Percentiles rank a stretch among this genome's conserved stretches.
These are phyloP conservation scores for Limnodromus scolopaceus DNA, from an alignment of 2,797 vertebrate genomes.

Conservation along the genomic window DNA sequence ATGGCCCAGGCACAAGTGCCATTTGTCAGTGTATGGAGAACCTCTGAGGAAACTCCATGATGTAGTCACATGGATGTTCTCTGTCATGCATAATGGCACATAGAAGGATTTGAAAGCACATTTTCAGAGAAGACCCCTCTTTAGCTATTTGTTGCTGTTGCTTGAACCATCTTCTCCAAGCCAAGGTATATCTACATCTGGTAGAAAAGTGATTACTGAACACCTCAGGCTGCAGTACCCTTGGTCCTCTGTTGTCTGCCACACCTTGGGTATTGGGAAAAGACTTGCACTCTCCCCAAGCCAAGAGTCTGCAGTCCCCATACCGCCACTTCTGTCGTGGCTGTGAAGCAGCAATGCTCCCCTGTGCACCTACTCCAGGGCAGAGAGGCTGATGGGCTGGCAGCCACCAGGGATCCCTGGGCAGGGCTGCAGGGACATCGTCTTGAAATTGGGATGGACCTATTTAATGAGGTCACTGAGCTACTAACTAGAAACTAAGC, in stretches of 20 bases:
- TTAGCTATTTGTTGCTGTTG: not conserved
- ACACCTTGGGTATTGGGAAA: not conserved
- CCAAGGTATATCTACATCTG: not conserved
- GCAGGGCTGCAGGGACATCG: not conserved
- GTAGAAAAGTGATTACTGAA: not conserved
- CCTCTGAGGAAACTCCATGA: not conserved
- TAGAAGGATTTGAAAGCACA: not conserved
- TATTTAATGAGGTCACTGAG: conserved; percentile 60
- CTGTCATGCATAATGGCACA: not conserved
- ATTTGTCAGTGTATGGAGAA: not conserved
- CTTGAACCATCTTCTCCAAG: not conserved
- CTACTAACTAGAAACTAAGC: conserved; percentile 45
- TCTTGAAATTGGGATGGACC: conserved; percentile 39
- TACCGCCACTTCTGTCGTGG: not conserved
- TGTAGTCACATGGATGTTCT: not conserved
- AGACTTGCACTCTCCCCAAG: not conserved
- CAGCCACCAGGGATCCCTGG: not conserved
- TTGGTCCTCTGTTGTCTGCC: not conserved
- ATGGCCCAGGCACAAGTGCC: not conserved
- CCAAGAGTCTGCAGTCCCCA: not conserved
- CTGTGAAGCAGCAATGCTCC: not conserved
- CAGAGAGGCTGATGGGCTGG: not conserved
- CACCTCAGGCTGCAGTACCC: not conserved
- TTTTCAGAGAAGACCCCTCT: not conserved
- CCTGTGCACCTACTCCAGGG: not conserved